Conservation (phyloP, 1,140 invertebrate genomes). For the Whitmania pigra region DNA sequence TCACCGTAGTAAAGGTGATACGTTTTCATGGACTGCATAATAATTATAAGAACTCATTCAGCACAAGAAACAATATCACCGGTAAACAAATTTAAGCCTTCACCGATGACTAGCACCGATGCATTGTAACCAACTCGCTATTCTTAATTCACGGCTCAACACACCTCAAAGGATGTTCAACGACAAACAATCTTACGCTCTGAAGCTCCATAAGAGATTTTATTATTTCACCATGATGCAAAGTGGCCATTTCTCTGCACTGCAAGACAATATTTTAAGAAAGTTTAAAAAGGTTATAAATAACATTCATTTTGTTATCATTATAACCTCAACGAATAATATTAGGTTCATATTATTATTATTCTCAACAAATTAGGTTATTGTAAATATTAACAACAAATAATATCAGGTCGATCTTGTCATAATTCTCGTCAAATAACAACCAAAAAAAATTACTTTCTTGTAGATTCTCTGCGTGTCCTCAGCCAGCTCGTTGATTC, state of each 20-base stretch:
- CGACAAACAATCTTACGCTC: conserved; percentile 45
- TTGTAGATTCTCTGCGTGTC: conserved; percentile 78
- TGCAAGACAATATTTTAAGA: conserved; percentile 30
- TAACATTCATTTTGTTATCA: too few relatives aligned
- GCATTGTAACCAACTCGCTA: too few relatives aligned
- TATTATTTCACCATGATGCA: conserved; percentile 82
- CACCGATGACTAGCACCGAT: too few relatives aligned
- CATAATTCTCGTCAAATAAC: background rate
- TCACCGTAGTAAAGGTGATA: conserved; percentile 69
- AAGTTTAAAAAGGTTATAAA: background rate
- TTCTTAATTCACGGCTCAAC: background rate
- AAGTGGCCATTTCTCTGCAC: conserved; percentile 79
- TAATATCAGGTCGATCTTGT: background rate
- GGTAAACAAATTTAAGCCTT: too few relatives aligned
- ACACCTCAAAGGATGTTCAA: background rate
- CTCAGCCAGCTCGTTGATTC: conserved; percentile 71
- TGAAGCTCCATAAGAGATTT: conserved; percentile 82
- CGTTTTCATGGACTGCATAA: conserved; percentile 62
- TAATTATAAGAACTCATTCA: conserved; percentile 44
- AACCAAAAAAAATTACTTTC: conserved; percentile 48
- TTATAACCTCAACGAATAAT: too few relatives aligned
- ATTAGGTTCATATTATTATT: background rate
- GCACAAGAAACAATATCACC: too few relatives aligned
- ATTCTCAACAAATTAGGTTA: background rate
- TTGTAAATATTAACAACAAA: too few relatives aligned